A percentile compares a stretch with the other conserved stretches of the same genome.
Conservation (phyloP, 1,140 invertebrate genomes). For the Formica exsecta region DNA sequence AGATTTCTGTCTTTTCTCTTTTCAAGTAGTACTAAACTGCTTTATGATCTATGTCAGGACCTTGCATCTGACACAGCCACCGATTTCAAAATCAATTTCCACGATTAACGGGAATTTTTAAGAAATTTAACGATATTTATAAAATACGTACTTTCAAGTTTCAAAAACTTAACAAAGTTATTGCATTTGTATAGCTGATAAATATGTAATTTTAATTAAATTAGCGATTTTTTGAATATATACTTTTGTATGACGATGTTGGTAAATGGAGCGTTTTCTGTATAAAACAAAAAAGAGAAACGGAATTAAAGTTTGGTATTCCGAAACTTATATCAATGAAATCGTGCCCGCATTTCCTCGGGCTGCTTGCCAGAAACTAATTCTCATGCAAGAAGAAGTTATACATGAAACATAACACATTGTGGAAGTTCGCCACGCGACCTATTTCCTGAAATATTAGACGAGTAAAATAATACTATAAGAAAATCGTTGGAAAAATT, state of each 20-base stretch:
- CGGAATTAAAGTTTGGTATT: slow-evolving; percentile 56
- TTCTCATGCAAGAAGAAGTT: slow-evolving; percentile 72
- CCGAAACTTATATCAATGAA: slow-evolving; percentile 67
- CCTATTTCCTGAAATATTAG: slow-evolving; percentile 41
- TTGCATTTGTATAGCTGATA: background rate
- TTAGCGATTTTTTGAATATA: background rate
- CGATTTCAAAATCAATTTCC: slow-evolving; percentile 1
- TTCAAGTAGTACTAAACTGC: background rate
- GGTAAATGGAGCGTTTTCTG: background rate
- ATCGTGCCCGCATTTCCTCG: slow-evolving; percentile 58
- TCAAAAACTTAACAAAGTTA: background rate
- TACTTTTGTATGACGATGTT: background rate
- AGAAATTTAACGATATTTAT: background rate
- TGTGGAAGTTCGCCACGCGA: slow-evolving; percentile 47
- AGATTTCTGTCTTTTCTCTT: slow-evolving; percentile 7
- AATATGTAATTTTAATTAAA: slow-evolving; percentile 14
- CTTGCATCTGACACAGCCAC: background rate
- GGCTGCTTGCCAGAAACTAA: slow-evolving; percentile 77
- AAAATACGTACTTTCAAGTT: background rate
- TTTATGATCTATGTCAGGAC: background rate
- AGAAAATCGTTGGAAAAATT: slow-evolving; percentile 7
- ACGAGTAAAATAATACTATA: background rate
- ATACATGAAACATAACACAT: slow-evolving; percentile 47
- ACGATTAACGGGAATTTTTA: background rate
- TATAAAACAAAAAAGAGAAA: background rate